Conservation (phyloP, 2,797 vertebrate species). For the Dermochelys coriacea region DNA sequence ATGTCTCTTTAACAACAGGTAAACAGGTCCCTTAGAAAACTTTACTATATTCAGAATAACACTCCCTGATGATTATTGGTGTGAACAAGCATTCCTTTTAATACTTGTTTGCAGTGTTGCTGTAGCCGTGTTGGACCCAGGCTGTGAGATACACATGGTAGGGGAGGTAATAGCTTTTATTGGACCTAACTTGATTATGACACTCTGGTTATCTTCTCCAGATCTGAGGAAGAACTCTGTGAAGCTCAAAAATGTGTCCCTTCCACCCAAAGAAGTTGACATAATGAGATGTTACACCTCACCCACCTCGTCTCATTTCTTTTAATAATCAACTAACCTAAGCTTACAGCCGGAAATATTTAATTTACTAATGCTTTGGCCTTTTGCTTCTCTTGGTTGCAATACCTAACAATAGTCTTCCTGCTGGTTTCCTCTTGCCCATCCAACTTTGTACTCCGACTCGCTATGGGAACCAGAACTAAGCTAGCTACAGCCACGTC, state of each 20-base stretch:
- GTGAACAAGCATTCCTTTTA: background rate
- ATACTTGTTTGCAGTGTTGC: background rate
- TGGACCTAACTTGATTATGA: background rate
- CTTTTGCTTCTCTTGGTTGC: background rate
- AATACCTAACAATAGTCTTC: background rate
- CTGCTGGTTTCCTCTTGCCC: background rate
- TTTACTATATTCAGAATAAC: background rate
- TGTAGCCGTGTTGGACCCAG: background rate
- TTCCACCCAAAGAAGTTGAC: background rate
- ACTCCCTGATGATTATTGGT: background rate
- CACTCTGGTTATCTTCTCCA: background rate
- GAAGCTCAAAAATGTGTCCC: background rate
- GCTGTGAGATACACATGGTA: background rate
- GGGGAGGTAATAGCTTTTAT: background rate
- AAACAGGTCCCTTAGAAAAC: background rate
- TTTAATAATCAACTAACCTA: background rate
- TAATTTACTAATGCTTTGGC: background rate
- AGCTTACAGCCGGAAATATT: background rate
- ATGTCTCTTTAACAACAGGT: fast-evolving
- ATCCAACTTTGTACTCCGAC: background rate
- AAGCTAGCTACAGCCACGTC: background rate
- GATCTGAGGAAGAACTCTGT: background rate
- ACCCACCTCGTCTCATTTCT: background rate
- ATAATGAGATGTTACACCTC: background rate
- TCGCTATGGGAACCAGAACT: background rate